A percentile compares a stretch with the other conserved stretches of the same genome.
Evolutionary conservation across 2,113 vertebrate genomes (phyloP).

Genomic region (Pungitius pungitius): DNA sequence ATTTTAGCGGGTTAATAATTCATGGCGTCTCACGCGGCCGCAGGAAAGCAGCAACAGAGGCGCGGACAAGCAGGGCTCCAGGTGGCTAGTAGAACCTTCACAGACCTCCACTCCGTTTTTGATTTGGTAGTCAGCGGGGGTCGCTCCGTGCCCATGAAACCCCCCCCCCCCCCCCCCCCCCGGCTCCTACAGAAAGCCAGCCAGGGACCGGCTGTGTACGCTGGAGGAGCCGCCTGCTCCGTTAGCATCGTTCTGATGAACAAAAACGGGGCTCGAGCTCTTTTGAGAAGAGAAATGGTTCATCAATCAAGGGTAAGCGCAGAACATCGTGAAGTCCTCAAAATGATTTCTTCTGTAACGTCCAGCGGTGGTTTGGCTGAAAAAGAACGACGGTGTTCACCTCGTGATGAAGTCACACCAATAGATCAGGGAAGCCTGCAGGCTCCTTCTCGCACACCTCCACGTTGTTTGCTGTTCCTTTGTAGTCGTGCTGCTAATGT

Average conservation of each 20-base stretch:
- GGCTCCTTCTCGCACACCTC: slow-evolving; percentile 36
- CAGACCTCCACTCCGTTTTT: slow-evolving; percentile 71
- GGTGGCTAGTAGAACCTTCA: slow-evolving; percentile 72
- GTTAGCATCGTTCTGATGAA: slow-evolving; percentile 51
- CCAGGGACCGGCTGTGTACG: slow-evolving; percentile 34
- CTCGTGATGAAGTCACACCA: slow-evolving; percentile 58
- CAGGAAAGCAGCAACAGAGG: slow-evolving; percentile 71
- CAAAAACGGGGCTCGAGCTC: slow-evolving; percentile 30
- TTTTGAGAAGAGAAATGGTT: background rate
- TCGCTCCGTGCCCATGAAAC: slow-evolving; percentile 52
- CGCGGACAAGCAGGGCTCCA: slow-evolving; percentile 69
- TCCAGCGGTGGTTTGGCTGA: too few species aligned
- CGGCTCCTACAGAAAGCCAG: slow-evolving; percentile 55
- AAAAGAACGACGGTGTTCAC: slow-evolving; percentile 56
- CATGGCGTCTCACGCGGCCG: slow-evolving; percentile 72
- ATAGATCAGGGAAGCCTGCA: slow-evolving; percentile 58
- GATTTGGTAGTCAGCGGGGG: slow-evolving; percentile 69
- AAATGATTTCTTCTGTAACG: too few species aligned
- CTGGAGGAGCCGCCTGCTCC: slow-evolving; percentile 46
- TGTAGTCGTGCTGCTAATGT: slow-evolving; percentile 67
- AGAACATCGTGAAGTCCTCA: too few species aligned
- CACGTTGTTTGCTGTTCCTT: slow-evolving; percentile 51
- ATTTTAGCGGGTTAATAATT: slow-evolving; percentile 86
- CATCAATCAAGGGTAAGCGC: too few species aligned
- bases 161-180: too few species aligned